phyloP scores from a whole-genome alignment of 2,888 invertebrate genomes.

The Apotomis betuletana region DNA sequence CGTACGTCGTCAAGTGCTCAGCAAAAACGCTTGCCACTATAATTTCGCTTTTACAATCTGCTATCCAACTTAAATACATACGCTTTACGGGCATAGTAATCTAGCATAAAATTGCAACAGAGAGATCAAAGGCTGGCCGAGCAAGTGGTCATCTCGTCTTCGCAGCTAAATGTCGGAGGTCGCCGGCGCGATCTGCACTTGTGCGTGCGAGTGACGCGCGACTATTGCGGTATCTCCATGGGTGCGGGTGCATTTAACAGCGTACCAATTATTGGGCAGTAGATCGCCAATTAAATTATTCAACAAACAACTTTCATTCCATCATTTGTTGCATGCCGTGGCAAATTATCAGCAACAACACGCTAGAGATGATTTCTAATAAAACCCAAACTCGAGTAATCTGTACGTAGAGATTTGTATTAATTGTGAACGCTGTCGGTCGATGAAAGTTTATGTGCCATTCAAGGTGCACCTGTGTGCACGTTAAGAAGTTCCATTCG shows the following conservation, averaged over 20 bases:
- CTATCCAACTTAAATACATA: constrained; percentile 55
- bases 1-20: constrained; percentile 29
- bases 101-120: constrained; percentile 72
- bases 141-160: constrained; percentile 67
- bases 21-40: constrained; percentile 52
- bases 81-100: constrained; percentile 57
- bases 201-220: constrained; percentile 44
- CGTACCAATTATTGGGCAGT: constrained; percentile 44
- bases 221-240: constrained; percentile 59
- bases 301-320: constrained; percentile 20
- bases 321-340: constrained; percentile 22
- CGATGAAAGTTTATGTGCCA: background rate
- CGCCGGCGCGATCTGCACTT: constrained; percentile 45
- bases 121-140: constrained; percentile 73
- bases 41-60: constrained; percentile 65
- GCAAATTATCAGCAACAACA: constrained; percentile 12
- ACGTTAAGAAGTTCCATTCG: constrained; percentile 47
- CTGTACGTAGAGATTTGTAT: background rate
- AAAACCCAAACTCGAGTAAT: constrained; percentile 5
- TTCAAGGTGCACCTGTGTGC: constrained; percentile 50
- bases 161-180: constrained; percentile 72
- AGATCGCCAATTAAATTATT: constrained; percentile 34
- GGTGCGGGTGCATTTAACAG: constrained; percentile 21
- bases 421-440: background rate
- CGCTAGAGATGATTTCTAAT: constrained; percentile 15